Percentiles rank a stretch among this genome's conserved stretches.
phyloP scores from a whole-genome alignment of 2,113 vertebrate species.

The Alectura lathami region DNA sequence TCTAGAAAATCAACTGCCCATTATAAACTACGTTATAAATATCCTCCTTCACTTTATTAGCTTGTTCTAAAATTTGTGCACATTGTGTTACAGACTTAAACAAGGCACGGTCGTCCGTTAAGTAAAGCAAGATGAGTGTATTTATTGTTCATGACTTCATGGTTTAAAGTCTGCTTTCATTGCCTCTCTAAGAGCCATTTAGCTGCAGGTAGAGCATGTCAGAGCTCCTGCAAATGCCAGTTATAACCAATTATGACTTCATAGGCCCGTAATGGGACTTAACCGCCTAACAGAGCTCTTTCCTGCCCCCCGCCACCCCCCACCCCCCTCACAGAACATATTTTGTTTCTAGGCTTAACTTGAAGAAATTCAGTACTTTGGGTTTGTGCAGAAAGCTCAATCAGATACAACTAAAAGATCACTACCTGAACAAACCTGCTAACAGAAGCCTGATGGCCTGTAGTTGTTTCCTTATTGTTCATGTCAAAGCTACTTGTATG shows the following conservation, averaged over 20 bases:
- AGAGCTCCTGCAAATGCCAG: not conserved
- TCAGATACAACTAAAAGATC: not conserved
- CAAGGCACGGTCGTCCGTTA: not conserved
- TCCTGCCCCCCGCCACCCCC: not conserved
- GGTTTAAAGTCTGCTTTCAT: not conserved
- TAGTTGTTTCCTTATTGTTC: not conserved
- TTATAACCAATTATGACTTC: slow-evolving; percentile 28
- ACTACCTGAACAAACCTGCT: not conserved
- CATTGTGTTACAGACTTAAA: not conserved
- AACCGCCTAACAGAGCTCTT: not conserved
- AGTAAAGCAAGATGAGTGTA: not conserved
- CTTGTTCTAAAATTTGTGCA: not conserved
- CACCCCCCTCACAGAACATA: not conserved
- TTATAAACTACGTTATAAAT: slow-evolving; percentile 8
- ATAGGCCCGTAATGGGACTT: not conserved
- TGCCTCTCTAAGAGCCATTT: not conserved
- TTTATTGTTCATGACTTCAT: not conserved
- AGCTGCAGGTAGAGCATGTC: not conserved
- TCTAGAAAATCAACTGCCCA: not conserved
- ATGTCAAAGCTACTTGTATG: not conserved
- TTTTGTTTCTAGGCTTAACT: not conserved
- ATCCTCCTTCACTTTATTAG: not conserved
- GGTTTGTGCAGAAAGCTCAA: not conserved
- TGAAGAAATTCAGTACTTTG: not conserved
- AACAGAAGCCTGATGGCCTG: not conserved